Conservation (phyloP, 2,113 vertebrate species). For the Perccottus glenii region DNA sequence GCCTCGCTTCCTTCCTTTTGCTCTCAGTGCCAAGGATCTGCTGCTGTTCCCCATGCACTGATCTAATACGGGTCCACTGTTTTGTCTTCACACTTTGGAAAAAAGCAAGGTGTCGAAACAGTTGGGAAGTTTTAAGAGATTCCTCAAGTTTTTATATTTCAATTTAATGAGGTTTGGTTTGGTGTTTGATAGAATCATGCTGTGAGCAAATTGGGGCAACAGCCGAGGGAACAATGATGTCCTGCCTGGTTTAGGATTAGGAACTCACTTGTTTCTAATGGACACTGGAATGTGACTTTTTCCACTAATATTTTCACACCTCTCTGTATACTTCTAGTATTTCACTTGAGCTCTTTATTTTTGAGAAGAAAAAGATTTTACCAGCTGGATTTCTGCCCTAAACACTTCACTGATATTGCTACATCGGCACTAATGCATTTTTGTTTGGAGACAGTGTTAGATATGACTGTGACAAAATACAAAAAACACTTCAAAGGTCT, state of each 20-base stretch:
- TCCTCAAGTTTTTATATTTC: slow-evolving; percentile 68
- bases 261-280: slow-evolving; percentile 42
- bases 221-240: slow-evolving; percentile 37
- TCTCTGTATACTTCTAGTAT: slow-evolving; percentile 37
- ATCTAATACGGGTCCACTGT: slow-evolving; percentile 59
- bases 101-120: slow-evolving; percentile 18
- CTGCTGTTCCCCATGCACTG: slow-evolving; percentile 31
- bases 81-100: slow-evolving; percentile 62
- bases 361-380: slow-evolving; percentile 31
- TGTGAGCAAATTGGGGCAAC: slow-evolving; percentile 64
- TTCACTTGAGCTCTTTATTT: slow-evolving; percentile 5
- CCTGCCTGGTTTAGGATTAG: slow-evolving; percentile 44
- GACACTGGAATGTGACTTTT: slow-evolving; percentile 33
- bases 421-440: neutral
- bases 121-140: slow-evolving; percentile 61
- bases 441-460: slow-evolving; percentile 1
- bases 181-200: slow-evolving; percentile 53
- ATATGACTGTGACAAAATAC: no score
- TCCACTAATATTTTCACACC: slow-evolving; percentile 53
- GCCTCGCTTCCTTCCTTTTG: slow-evolving; percentile 39
- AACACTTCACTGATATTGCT: slow-evolving; percentile 26
- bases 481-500: no score
- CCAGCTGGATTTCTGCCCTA: slow-evolving; percentile 36
- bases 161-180: slow-evolving; percentile 66
- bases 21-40: slow-evolving; percentile 56